These are phyloP conservation scores for Mormyrus hasselquistii DNA, from an alignment of 2,797 vertebrate genomes.

Conservation along the genomic window DNA sequence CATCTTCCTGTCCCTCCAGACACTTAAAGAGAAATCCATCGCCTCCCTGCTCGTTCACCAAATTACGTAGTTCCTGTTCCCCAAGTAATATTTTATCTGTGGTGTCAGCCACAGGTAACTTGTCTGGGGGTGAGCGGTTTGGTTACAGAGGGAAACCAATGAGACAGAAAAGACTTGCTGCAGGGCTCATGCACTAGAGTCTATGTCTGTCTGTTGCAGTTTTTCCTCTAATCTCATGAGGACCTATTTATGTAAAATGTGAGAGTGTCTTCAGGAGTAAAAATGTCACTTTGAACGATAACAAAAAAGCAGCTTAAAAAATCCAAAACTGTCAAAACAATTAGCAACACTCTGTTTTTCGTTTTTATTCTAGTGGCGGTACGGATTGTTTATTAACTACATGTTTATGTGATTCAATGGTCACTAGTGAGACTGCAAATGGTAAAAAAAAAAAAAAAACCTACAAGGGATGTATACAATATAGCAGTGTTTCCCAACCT, in stretches of 20 bases:
- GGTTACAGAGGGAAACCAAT: background rate
- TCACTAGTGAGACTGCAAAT: background rate
- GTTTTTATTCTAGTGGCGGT: background rate
- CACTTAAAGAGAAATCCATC: background rate
- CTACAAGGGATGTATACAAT: background rate
- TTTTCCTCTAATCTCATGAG: background rate
- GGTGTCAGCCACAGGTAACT: background rate
- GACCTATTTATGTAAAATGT: background rate
- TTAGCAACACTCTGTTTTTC: background rate
- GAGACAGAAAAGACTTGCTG: background rate
- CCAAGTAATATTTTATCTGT: background rate
- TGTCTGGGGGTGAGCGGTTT: background rate
- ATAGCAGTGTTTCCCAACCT: background rate
- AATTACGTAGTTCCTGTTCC: background rate
- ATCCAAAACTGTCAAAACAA: background rate
- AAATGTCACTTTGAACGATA: background rate
- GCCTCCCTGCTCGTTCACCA: background rate
- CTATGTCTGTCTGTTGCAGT: background rate
- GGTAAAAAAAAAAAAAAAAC: background rate
- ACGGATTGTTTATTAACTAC: background rate
- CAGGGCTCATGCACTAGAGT: background rate
- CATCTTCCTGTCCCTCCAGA: background rate
- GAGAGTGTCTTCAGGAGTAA: background rate
- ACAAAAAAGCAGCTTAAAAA: background rate
- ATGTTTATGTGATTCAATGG: background rate